Evolutionary conservation across 2,113 vertebrate species (phyloP), one percentile per base, ranked within the genome.

Genomic region (Corynorhinus townsendii): DNA sequence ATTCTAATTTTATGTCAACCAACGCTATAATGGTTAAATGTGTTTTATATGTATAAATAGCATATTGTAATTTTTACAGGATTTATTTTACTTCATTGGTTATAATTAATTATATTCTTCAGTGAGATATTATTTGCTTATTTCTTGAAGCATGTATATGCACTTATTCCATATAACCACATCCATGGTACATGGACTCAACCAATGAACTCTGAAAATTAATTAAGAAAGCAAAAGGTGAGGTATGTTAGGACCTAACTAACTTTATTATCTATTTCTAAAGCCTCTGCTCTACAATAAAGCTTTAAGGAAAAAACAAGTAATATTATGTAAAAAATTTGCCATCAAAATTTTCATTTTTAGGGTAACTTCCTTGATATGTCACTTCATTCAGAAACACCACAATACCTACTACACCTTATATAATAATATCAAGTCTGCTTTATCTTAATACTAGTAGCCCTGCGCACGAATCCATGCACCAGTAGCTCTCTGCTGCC

Each of bases 31-130:
- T 90, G 26, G 28, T 80, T 95, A 87, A 72, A 66, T 85, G 4
- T n/a, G 1, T 76, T 35, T 3, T 69, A 15, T 47, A 4, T 43
- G 26, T 38, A 26, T 22, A 54, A 35, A 59, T 28, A 14, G 15
- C n/a, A 73, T 4, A 80, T 26, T n/a, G 72, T n/a, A 94, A 86
- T 17, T 72, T 96, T 95, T 16, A 91, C 30, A 96, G 71, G 54
- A 12, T 43, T 90, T 56, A 43, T 59, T 86, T 85, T 86, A 62
- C n/a, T 82, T 93, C 89, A 30, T 64, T n/a, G 56, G 45, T 80
- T 79, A 69, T 76, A 80, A 49, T 47, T 86, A 86, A 93, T 73
- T 47, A 54, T 47, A 77, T 49, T 20, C n/a, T 71, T 43, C n/a
- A 71, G 30, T 72, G 12, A 40, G 40, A 66, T 35, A 84, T 73